Conservation (phyloP, 1,140 invertebrate species). For the Linepithema humile region DNA sequence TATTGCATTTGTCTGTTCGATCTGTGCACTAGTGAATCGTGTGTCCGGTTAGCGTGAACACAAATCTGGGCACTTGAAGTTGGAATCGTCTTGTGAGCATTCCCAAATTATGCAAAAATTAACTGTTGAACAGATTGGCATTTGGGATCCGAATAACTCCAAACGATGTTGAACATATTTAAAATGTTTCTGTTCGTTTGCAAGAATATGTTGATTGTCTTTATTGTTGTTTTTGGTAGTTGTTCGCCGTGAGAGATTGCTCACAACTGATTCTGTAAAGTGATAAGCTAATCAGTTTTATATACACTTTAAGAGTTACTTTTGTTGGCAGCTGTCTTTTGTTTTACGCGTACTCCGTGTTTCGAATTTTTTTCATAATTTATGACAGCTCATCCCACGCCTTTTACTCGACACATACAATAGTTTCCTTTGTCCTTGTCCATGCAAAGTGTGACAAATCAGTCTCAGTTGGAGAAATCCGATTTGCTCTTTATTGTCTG, state of each 20-base stretch:
- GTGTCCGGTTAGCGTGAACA: conserved; percentile 20
- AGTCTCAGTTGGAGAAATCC: conserved; percentile 36
- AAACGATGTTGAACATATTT: conserved; percentile 35
- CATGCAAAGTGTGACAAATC: conserved; percentile 34
- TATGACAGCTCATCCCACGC: neutral
- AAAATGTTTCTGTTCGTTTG: conserved; percentile 7
- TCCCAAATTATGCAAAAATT: conserved; percentile 26
- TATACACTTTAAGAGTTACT: conserved; percentile 67
- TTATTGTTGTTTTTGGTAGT: conserved; percentile 30
- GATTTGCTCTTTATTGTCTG: conserved; percentile 4
- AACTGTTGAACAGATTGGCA: conserved; percentile 20
- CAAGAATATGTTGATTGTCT: conserved; percentile 24
- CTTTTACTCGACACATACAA: neutral
- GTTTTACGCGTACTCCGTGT: conserved; percentile 51
- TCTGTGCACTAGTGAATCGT: conserved; percentile 36
- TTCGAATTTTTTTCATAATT: conserved; percentile 45
- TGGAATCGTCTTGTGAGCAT: conserved; percentile 50
- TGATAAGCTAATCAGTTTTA: conserved; percentile 69
- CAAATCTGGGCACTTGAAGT: conserved; percentile 20
- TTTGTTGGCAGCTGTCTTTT: conserved; percentile 73
- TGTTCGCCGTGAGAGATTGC: conserved; percentile 27
- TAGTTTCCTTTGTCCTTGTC: conserved; percentile 10
- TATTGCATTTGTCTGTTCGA: conserved; percentile 48
- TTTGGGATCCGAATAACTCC: conserved; percentile 6
- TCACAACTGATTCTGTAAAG: conserved; percentile 56